Conservation (phyloP, 2,113 vertebrate species). For the Zapornia atra region DNA sequence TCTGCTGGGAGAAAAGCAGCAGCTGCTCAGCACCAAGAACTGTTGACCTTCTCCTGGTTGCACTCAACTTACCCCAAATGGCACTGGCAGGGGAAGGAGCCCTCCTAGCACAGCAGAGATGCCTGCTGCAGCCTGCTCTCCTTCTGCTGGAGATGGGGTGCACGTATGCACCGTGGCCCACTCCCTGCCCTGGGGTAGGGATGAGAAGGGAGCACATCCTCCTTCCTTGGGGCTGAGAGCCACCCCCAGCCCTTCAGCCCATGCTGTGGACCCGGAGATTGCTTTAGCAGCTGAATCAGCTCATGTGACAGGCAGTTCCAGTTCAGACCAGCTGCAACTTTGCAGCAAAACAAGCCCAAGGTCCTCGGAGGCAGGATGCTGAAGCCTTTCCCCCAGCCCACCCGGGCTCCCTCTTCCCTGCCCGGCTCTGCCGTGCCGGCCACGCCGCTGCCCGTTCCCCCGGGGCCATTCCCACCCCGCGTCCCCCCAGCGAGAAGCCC, state of each 20-base stretch:
- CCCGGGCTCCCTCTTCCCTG: not conserved
- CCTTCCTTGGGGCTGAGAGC: not conserved
- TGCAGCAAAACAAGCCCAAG: constrained; percentile 38
- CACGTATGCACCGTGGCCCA: accelerated
- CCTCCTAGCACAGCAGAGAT: not conserved
- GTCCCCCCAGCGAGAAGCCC: not conserved
- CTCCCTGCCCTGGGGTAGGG: not conserved
- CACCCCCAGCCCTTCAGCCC: not conserved
- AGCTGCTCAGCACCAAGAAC: not conserved
- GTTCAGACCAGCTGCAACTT: constrained; percentile 62
- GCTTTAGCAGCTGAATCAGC: constrained; percentile 45
- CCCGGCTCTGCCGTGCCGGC: not conserved
- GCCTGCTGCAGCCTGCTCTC: not conserved
- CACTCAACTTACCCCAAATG: not conserved
- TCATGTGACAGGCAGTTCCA: constrained; percentile 48
- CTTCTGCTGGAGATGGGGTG: accelerated
- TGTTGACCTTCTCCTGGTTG: not conserved
- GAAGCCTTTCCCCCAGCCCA: not conserved
- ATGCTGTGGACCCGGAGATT: not conserved
- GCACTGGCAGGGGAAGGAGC: not conserved
- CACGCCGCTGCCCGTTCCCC: not conserved
- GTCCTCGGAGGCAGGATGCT: not conserved
- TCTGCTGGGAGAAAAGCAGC: not conserved
- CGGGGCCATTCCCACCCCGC: accelerated
- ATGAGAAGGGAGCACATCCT: not conserved